Percentiles rank a stretch among this genome's conserved stretches.
phyloP scores from a whole-genome alignment of 37 sponge, comb jelly and placozoan genomes.

The Cladorhizidae sp. region DNA sequence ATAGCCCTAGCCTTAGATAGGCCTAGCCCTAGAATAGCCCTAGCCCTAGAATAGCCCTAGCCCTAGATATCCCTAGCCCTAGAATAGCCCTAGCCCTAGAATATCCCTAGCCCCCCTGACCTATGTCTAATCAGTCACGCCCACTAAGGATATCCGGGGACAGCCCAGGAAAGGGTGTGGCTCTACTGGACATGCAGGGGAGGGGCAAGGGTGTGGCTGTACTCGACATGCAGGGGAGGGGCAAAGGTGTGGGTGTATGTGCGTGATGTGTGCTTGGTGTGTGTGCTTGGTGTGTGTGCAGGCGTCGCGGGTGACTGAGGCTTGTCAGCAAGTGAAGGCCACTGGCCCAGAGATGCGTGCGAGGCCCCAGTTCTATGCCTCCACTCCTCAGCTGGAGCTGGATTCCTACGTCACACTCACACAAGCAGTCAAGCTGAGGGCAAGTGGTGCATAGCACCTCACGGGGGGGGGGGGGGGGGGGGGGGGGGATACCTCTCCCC shows the following conservation, averaged over 20 bases:
- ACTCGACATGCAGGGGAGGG: background rate
- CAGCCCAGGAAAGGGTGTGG: too few species aligned
- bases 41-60: too few species aligned
- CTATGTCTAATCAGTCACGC: too few species aligned
- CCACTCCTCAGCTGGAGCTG: constrained; percentile 58
- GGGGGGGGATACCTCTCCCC: background rate
- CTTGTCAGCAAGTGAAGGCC: constrained; percentile 30
- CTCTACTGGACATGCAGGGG: too few species aligned
- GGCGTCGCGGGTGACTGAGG: constrained; percentile 75
- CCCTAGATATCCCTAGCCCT: too few species aligned
- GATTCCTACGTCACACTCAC: constrained; percentile 58
- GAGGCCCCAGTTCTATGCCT: constrained; percentile 62
- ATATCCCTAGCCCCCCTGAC: too few species aligned
- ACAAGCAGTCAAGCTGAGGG: constrained; percentile 45
- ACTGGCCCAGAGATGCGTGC: constrained; percentile 48
- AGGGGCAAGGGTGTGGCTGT: background rate
- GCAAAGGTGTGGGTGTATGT: background rate
- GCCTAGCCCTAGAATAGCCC: too few species aligned
- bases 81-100: too few species aligned
- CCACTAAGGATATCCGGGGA: too few species aligned
- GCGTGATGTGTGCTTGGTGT: background rate
- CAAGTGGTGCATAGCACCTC: background rate
- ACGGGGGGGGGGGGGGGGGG: too few species aligned
- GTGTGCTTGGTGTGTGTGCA: too few species aligned
- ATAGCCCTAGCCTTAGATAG: too few species aligned